Evolutionary conservation across 23 tunicate species (phyloP).

Genomic region (Ascidia mentula): DNA sequence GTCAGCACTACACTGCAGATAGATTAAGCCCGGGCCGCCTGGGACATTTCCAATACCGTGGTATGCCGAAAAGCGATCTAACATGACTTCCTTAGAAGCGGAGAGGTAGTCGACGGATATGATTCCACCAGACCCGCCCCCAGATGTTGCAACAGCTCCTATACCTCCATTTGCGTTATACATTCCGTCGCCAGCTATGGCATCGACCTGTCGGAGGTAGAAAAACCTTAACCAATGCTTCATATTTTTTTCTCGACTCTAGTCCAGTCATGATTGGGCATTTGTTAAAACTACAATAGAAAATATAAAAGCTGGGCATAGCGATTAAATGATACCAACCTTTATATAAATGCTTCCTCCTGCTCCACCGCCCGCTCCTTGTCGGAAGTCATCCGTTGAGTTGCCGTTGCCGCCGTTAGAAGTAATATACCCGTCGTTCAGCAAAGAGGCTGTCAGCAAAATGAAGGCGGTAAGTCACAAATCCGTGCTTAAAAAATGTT

Average conservation of each 20-base stretch:
- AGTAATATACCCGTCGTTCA: slow-evolving; percentile 17
- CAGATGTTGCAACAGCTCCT: not conserved
- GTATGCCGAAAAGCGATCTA: slow-evolving; percentile 9
- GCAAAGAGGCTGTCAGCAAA: slow-evolving; percentile 17
- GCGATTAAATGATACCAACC: not conserved
- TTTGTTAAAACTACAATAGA: no score
- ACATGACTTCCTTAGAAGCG: not conserved
- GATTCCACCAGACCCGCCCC: slow-evolving; percentile 30
- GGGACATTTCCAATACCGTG: not conserved
- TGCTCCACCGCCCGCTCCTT: slow-evolving; percentile 36
- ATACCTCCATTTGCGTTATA: slow-evolving; percentile 17
- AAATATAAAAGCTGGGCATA: no score
- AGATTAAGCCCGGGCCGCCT: slow-evolving; percentile 26
- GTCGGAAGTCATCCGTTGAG: not conserved
- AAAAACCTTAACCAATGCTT: not conserved
- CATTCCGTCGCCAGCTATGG: slow-evolving; percentile 11
- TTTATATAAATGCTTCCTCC: slow-evolving; percentile 27
- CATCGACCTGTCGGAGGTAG: slow-evolving; percentile 4
- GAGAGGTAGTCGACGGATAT: slow-evolving; percentile 8
- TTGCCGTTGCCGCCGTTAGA: slow-evolving; percentile 1
- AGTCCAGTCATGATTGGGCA: no score
- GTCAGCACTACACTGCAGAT: not conserved
- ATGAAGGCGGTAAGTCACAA: no score
- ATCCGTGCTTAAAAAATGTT: no score
- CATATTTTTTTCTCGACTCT: no score